A percentile compares a stretch with the other conserved stretches of the same genome.
phyloP scores from a whole-genome alignment of 1,140 invertebrate genomes.

The Nasonia giraulti region DNA sequence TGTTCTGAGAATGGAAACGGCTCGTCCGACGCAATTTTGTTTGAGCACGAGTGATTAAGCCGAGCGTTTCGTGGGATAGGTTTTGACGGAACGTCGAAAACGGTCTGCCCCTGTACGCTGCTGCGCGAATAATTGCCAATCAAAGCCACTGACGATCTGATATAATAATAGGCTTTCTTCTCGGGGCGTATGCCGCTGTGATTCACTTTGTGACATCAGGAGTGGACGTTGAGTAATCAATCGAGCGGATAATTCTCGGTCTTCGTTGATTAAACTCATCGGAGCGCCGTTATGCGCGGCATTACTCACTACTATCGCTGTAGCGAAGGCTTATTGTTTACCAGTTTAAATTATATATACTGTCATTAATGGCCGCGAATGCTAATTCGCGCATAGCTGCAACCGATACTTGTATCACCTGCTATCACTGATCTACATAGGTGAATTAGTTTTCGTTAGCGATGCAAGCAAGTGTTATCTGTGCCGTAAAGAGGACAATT shows the following conservation, averaged over 20 bases:
- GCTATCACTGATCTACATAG: no score
- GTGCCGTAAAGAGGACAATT: no score
- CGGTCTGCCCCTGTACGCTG: not conserved
- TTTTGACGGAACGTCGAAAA: not conserved
- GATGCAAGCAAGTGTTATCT: no score
- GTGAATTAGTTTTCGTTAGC: no score
- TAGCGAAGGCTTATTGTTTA: not conserved
- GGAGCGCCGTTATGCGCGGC: not conserved
- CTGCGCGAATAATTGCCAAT: not conserved
- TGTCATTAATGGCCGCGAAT: no score
- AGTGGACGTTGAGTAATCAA: slow-evolving; percentile 19
- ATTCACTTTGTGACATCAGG: slow-evolving; percentile 18
- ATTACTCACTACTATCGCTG: not conserved
- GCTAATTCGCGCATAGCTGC: no score
- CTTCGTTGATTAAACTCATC: slow-evolving; percentile 17
- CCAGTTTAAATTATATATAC: no score
- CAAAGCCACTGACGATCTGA: not conserved
- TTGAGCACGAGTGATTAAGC: no score
- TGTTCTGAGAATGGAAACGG: no score
- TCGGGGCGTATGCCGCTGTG: not conserved
- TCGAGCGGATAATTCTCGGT: slow-evolving; percentile 3
- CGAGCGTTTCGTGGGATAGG: no score
- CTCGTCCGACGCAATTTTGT: no score
- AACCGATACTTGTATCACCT: no score
- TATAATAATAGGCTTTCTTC: slow-evolving; percentile 25